Evolutionary conservation across 2,797 vertebrate genomes (phyloP), one percentile per base, ranked within the genome.

Genomic region (Diceros bicornis): DNA sequence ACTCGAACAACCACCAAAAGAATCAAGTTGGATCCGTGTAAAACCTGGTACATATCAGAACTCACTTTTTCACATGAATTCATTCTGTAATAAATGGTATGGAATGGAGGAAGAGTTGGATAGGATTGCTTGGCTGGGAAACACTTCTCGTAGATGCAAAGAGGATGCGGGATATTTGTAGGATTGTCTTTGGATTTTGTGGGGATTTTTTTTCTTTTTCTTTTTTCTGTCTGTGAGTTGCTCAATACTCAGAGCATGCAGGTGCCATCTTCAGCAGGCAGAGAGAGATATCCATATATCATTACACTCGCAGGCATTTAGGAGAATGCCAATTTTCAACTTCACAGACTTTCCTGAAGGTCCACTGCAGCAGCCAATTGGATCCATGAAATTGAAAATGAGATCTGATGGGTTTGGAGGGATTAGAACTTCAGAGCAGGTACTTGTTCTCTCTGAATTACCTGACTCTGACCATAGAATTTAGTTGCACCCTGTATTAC

Each of bases 251-350:
- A 91, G 88, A 93, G 57, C 88, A 71, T 81, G 86, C 52, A n/a
- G 83, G 84, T n/a, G 10, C 41, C 62, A 81, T 88, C 91, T 77
- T 68, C 86, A 71, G 71, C 66, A 97, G 64, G 84, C 85, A 77
- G 71, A 44, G 6, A 85, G 92, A 93, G 97, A 90, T 95, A 88
- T 55, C 89, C 72, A 91, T 92, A 52, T 16, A 93, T 89, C 94
- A 85, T 96, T 98, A 97, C 68, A 78, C 34, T 95, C 32, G 21
- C 62, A 95, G 89, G 47, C 82, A 11, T 97, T 97, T 91, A 97
- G 94, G 89, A 96, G 69, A 97, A 97, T 96, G 77, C 57, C 94
- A 96, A 34, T 97, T 97, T 97, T 97, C 94, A 97, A 96, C 96
- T 89, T 98, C 92, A 97, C 64, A 98, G 94, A 75, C 87, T 95